Base-by-base conservation (phyloP, 2,797 vertebrate genomes). In the Eulemur rubriventer region DNA sequence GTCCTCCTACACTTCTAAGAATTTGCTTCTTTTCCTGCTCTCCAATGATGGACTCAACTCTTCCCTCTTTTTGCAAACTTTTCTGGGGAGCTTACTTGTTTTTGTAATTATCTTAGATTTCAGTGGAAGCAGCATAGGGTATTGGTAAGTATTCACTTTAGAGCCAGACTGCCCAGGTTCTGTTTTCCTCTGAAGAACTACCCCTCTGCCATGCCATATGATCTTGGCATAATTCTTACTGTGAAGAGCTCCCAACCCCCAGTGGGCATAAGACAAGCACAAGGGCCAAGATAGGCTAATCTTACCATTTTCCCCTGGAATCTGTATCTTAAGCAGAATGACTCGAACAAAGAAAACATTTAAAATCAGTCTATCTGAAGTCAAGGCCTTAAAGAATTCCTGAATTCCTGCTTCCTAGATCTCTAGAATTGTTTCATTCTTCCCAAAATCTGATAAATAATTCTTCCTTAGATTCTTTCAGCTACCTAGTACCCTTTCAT, bases 391-490 rank as follows among this genome's bases (percentile, higher is more conserved):
- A 12, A 84, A 80, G 46, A 76, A 22, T 94, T 88, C 67, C 55
- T 35, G 14, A 88, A 33, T 48, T 81, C 46, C 26, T 80, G 17
- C 8, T 69, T 24, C 75, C 30, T 88, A 38, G 3, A 38, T 0
- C 16, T 24, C n/a, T 43, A 24, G 38, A 87, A 86, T 22, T 46
- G 6, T 55, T 43, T 63, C 79, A 7, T 69, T 33, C 50, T 87
- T 94, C 67, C 59, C 41, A 95, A 94, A 91, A 26, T 84, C 41
- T 84, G 35, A 90, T 81, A 69, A 94, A 52, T 59, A 93, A 55
- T 52, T 41, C 43, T 92, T 76, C 7, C 78, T 91, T 90, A 80
- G 76, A 65, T 70, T 94, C 38, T 38, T 16, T 75, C 43, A 82
- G 22, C 55, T 80, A 63, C 33, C 35, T 18, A 90, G 65, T 59